phyloP scores from a whole-genome alignment of 2,797 vertebrate species.

The Nyctibius grandis region DNA sequence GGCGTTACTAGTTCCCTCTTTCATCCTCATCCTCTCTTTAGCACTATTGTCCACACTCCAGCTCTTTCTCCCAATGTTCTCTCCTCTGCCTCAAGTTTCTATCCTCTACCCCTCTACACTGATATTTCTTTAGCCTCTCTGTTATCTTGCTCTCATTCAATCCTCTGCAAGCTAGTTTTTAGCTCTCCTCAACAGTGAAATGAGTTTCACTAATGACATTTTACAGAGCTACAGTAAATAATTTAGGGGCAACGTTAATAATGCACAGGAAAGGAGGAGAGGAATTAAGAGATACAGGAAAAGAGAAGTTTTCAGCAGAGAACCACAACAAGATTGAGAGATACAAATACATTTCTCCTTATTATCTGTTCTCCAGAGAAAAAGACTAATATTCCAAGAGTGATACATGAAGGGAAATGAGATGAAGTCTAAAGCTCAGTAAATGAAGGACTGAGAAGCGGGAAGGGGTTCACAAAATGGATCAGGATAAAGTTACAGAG shows the following conservation, averaged over 20 bases:
- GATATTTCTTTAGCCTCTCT: not conserved
- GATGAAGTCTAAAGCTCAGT: not conserved
- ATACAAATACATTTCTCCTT: not conserved
- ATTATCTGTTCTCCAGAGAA: not conserved
- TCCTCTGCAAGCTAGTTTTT: not conserved
- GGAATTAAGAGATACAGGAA: conserved; percentile 12
- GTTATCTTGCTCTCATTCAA: not conserved
- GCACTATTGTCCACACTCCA: not conserved
- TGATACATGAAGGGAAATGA: not conserved
- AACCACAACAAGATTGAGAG: not conserved
- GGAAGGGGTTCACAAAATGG: not conserved
- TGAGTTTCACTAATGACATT: not conserved
- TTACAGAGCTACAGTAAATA: conserved; percentile 39
- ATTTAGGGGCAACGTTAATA: conserved; percentile 34
- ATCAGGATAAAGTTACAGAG: not conserved
- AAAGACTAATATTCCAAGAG: not conserved
- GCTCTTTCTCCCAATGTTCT: not conserved
- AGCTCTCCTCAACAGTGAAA: not conserved
- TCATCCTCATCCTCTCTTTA: not conserved
- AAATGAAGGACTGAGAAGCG: not conserved
- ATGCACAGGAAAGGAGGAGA: conserved; percentile 37
- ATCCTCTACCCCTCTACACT: not conserved
- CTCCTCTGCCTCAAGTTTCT: not conserved
- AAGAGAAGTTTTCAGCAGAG: conserved; percentile 35
- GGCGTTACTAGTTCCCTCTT: not conserved